Percentiles rank a stretch among this genome's conserved stretches.
phyloP scores from a whole-genome alignment of 2,113 vertebrate species.

The Eclectus roratus region DNA sequence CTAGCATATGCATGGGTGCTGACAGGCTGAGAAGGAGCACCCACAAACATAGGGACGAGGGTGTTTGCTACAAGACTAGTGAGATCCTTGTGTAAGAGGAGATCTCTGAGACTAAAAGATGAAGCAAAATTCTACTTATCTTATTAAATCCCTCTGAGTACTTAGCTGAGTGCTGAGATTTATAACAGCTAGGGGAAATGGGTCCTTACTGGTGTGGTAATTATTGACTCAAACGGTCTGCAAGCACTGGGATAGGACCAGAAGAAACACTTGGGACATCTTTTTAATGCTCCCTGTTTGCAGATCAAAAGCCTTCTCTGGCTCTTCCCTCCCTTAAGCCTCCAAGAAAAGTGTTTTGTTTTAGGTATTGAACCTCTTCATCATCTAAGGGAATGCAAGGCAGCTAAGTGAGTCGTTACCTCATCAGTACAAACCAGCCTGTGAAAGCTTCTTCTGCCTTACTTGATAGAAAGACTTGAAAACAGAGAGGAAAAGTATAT shows the following conservation, averaged over 20 bases:
- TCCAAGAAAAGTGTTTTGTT: constrained; percentile 20
- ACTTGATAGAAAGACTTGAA: background rate
- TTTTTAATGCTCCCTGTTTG: background rate
- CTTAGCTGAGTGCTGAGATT: background rate
- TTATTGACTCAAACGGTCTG: background rate
- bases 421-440: constrained; percentile 5
- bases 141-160: background rate
- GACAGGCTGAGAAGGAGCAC: background rate
- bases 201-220: background rate
- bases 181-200: background rate
- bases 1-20: rapidly evolving
- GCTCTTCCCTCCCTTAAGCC: background rate
- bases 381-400: constrained; percentile 38
- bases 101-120: background rate
- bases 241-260: background rate
- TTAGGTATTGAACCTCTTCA: constrained; percentile 20
- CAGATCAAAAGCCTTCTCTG: background rate
- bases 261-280: background rate
- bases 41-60: background rate
- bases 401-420: background rate
- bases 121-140: background rate
- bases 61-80: background rate
- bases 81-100: background rate
- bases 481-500: background rate
- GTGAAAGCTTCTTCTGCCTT: background rate